phyloP scores from a whole-genome alignment of 1,140 invertebrate species.

The Meteorus sp. region DNA sequence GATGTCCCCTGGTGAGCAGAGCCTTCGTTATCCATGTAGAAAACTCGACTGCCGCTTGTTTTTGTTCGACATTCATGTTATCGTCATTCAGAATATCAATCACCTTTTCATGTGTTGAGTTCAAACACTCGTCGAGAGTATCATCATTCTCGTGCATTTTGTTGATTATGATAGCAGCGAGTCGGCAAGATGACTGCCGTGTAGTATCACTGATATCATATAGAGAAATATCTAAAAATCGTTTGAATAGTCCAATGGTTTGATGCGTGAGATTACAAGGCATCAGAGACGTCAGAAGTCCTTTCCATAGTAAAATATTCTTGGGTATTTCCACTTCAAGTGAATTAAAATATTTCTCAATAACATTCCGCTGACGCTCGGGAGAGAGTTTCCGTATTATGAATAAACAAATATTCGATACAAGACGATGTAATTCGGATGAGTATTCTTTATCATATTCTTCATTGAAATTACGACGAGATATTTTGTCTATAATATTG shows the following conservation, averaged over 20 bases:
- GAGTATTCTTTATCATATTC: background rate
- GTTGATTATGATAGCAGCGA: conserved; percentile 40
- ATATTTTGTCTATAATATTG: conserved; percentile 25
- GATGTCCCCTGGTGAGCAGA: conserved; percentile 35
- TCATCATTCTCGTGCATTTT: conserved; percentile 35
- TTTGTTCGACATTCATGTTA: conserved; percentile 19
- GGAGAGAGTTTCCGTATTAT: conserved; percentile 25
- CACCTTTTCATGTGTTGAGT: conserved; percentile 33
- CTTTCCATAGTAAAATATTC: conserved; percentile 34
- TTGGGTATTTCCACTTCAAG: conserved; percentile 32
- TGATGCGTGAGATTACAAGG: conserved; percentile 29
- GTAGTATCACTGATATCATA: conserved; percentile 16
- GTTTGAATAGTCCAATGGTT: conserved; percentile 29
- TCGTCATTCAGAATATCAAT: conserved; percentile 30
- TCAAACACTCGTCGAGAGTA: conserved; percentile 25
- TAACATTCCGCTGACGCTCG: conserved; percentile 23
- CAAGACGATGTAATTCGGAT: conserved; percentile 9
- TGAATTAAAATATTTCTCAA: conserved; percentile 39
- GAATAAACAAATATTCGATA: conserved; percentile 23
- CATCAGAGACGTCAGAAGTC: conserved; percentile 37
- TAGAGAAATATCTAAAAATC: conserved; percentile 34
- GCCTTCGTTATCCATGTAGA: conserved; percentile 43
- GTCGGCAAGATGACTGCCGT: conserved; percentile 32
- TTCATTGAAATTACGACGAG: background rate
- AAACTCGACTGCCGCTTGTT: conserved; percentile 31